Conservation (phyloP, 2,113 vertebrate genomes). For the Chlamydotis undulata region DNA sequence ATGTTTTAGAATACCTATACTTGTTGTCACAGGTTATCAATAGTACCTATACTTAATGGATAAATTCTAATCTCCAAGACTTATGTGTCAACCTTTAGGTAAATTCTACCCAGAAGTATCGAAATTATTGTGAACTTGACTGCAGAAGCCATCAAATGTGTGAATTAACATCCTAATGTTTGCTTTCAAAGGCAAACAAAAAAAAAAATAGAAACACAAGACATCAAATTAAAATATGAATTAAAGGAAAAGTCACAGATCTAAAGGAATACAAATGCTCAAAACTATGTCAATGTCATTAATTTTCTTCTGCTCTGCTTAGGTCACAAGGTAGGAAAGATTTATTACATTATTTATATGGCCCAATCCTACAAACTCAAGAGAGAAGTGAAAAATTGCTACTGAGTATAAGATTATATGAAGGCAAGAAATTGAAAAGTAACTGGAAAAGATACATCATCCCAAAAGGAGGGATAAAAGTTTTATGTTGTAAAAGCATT, state of each 20-base stretch:
- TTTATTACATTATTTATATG: too few species aligned
- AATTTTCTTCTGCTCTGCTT: background rate
- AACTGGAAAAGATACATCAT: background rate
- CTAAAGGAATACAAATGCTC: background rate
- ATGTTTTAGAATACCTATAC: background rate
- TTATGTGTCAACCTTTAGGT: background rate
- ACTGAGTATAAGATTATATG: background rate
- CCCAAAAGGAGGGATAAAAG: background rate
- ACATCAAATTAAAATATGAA: background rate
- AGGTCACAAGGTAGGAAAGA: background rate
- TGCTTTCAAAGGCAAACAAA: background rate
- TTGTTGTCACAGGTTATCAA: background rate
- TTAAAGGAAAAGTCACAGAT: background rate
- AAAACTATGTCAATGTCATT: background rate
- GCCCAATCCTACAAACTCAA: background rate
- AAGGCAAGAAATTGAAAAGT: background rate
- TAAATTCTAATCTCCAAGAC: background rate
- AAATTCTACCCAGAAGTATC: background rate
- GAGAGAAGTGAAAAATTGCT: background rate
- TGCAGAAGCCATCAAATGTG: background rate
- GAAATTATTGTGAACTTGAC: background rate
- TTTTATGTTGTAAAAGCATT: too few species aligned
- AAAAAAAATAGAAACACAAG: background rate
- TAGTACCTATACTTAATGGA: background rate
- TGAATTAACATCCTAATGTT: background rate